Evolutionary conservation across 2,888 invertebrate genomes (phyloP), one percentile per base, ranked within the genome.

Genomic region (Thymelicus lineola): DNA sequence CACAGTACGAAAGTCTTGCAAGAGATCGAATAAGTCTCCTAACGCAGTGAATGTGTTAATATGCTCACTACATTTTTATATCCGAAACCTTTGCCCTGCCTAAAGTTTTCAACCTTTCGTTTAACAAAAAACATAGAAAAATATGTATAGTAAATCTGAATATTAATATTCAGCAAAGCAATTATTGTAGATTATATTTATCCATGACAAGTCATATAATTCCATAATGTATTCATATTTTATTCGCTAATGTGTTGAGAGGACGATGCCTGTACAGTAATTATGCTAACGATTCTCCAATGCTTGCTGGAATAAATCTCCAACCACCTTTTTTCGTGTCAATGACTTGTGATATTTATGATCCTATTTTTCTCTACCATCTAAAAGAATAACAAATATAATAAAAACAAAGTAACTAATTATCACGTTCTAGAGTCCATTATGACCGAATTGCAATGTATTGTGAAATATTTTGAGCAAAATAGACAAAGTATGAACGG

Each of bases 281-380:
- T 74, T 75, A 75, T 76, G 73, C 70, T 71, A 75, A 75, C 62
- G 70, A 70, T 61, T n/a, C 15, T 36, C 28, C 53, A 15, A 61
- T 61, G 42, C 28, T 42, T 60, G 48, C 48, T 50, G 36, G 14
- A 64, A 36, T 36, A 36, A 67, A 61, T 28, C 28, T 60, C 17
- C 35, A 20, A 62, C 35, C 38, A 62, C 35, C 28, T 36, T 70
- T 72, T 67, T 64, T 65, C 63, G 72, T 72, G 77, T 76, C 76
- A 76, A 72, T 71, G 76, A 76, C 76, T 73, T 66, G 70, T 73
- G 74, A 76, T 72, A 75, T 77, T 75, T 73, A 55, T 70, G 57
- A 35, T 50, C 55, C 66, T 57, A 50, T 50, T 50, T 48, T 48
- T 17, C 68, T 57, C 12, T 69, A 20, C 10, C 6, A 55, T n/a